A percentile compares a stretch with the other conserved stretches of the same genome.
Evolutionary conservation across 2,888 invertebrate genomes (phyloP).

Genomic region (Orthosia gracilis): DNA sequence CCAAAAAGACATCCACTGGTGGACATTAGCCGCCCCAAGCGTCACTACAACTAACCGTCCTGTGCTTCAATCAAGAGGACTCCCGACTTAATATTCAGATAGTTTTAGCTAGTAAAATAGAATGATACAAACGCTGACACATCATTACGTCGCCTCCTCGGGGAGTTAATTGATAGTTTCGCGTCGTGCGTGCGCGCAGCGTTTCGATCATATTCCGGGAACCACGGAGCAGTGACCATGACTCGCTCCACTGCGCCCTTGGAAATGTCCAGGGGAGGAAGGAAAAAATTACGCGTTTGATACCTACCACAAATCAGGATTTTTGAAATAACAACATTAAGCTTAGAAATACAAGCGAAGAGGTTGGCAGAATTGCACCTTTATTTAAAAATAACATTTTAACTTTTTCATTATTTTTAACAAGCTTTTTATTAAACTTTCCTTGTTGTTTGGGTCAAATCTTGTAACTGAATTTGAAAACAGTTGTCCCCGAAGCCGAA

Average conservation of each 20-base stretch:
- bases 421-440: too few relatives aligned
- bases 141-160: slow-evolving; percentile 59
- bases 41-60: background rate
- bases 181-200: slow-evolving; percentile 68
- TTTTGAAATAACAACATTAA: background rate
- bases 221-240: slow-evolving; percentile 73
- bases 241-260: slow-evolving; percentile 70
- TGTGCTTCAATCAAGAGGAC: background rate
- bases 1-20: background rate
- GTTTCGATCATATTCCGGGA: slow-evolving; percentile 80
- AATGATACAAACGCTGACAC: slow-evolving; percentile 49
- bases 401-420: too few relatives aligned
- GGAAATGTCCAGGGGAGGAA: slow-evolving; percentile 60
- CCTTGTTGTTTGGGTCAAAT: too few relatives aligned
- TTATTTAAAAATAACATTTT: too few relatives aligned
- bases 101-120: slow-evolving; percentile 42
- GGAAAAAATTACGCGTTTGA: slow-evolving; percentile 19
- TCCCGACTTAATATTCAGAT: background rate
- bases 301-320: background rate
- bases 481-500: too few relatives aligned
- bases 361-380: too few relatives aligned
- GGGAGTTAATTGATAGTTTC: slow-evolving; percentile 54
- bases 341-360: too few relatives aligned
- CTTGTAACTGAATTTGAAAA: too few relatives aligned
- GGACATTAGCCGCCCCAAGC: background rate